Conservation (phyloP, 1,140 invertebrate genomes). For the Drosophila kohkoa region DNA sequence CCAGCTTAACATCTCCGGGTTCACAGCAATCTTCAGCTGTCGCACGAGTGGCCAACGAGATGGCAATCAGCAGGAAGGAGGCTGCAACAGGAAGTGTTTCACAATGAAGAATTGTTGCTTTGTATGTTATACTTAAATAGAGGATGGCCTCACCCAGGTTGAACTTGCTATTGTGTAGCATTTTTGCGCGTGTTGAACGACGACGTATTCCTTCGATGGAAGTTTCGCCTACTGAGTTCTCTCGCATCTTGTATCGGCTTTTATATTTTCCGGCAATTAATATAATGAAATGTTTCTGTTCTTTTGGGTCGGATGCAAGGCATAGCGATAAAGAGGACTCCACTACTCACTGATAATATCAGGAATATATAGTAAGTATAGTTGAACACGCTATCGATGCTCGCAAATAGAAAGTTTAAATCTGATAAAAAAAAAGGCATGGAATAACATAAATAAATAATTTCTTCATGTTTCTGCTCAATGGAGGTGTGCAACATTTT, state of each 20-base stretch:
- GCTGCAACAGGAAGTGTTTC: constrained; percentile 19
- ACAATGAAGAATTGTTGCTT: background rate
- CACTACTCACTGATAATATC: constrained; percentile 48
- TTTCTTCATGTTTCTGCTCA: background rate
- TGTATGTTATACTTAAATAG: background rate
- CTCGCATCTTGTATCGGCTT: constrained; percentile 43
- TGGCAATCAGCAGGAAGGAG: constrained; percentile 24
- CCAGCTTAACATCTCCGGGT: constrained; percentile 47
- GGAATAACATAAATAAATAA: background rate
- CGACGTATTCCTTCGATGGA: constrained; percentile 29
- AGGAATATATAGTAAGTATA: constrained; percentile 37
- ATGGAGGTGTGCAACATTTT: background rate
- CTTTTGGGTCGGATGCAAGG: constrained; percentile 34
- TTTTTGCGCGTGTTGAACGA: constrained; percentile 44
- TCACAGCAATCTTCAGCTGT: constrained; percentile 55
- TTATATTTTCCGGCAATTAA: constrained; percentile 72
- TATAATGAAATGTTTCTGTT: constrained; percentile 63
- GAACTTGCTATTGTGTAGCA: constrained; percentile 34
- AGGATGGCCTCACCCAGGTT: constrained; percentile 46
- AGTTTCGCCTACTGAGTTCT: constrained; percentile 43
- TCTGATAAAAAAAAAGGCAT: constrained; percentile 7
- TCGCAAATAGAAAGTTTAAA: constrained; percentile 13
- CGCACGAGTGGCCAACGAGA: constrained; percentile 36
- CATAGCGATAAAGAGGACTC: constrained; percentile 51
- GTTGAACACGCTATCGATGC: constrained; percentile 33